A percentile compares a stretch with the other conserved stretches of the same genome.
Evolutionary conservation across 2,113 vertebrate genomes (phyloP).

Genomic region (Lophotis ruficrista): DNA sequence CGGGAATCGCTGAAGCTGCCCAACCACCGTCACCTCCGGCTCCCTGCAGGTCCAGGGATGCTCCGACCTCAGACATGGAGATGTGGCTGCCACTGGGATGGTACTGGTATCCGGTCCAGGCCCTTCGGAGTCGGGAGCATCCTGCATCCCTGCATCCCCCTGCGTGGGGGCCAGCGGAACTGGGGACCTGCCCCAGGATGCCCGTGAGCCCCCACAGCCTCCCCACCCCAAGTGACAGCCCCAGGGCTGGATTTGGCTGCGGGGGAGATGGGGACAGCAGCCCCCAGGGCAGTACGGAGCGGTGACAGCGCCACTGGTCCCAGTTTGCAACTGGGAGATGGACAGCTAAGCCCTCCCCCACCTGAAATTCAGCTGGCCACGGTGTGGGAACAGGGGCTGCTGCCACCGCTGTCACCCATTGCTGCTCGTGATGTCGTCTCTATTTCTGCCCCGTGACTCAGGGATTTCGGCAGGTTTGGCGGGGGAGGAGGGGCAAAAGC

Average conservation of each 20-base stretch:
- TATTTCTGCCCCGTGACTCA: constrained; percentile 17
- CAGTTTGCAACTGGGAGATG: background rate
- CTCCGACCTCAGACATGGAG: fast-evolving
- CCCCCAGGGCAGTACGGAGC: fast-evolving
- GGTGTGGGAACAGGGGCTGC: background rate
- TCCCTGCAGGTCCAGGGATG: background rate
- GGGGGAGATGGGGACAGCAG: background rate
- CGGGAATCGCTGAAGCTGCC: fast-evolving
- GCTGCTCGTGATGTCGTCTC: fast-evolving
- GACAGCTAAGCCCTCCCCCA: background rate
- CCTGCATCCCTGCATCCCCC: background rate
- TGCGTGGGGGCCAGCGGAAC: fast-evolving
- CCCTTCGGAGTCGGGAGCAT: fast-evolving
- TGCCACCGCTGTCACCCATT: background rate
- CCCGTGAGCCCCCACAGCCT: background rate
- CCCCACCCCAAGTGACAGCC: background rate
- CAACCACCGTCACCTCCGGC: fast-evolving
- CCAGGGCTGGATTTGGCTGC: background rate
- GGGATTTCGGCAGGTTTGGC: constrained; percentile 39
- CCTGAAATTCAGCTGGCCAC: fast-evolving
- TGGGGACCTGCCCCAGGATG: fast-evolving
- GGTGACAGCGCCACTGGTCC: background rate
- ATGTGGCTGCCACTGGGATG: fast-evolving
- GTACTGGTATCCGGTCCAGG: background rate
- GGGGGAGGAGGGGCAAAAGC: background rate